Base-by-base conservation (phyloP, 2,113 vertebrate genomes). In the Setophaga petechia region DNA sequence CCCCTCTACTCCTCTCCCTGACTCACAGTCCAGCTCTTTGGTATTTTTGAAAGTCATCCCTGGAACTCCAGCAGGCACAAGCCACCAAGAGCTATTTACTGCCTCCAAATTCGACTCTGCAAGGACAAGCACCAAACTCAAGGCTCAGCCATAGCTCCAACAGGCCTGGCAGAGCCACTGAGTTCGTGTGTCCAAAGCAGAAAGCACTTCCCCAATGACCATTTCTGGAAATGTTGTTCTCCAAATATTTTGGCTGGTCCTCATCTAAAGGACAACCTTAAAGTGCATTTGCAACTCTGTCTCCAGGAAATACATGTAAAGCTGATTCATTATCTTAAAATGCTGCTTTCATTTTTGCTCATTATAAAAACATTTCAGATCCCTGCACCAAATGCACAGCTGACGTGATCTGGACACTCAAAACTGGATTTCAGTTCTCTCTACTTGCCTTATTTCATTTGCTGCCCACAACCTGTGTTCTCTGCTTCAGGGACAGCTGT, bases 321-420 rank as follows among this genome's bases (percentile, higher is more conserved):
- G 65, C 43, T 79, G 84, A 90, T 72, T 87, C 73, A 89, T 69
- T 76, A 88, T 67, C 76, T 93, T 87, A 73, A 96, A 96, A 84
- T 31, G 62, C 67, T 85, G 73, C 71, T 66, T 97, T 95, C 44
- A 33, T 91, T 96, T 89, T 39, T 87, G 88, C 57, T 95, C 80
- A 77, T 74, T 91, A 89, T 62, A 67, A 87, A 49, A 86, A 69
- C 68, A 41, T 90, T 95, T 91, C 61, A 81, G 71, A 85, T 71
- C 83, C 87, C 85, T n/a, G 25, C 11, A 52, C 69, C 23, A n/a
- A 91, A 94, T 4, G 24, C 11, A 5, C 20, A 68, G 54, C 44
- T 22, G 17, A 83, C 23, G 21, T 31, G 87, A 78, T 85, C 63
- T 4, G 59, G 74, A 77, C 93, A 84, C 47, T 74, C 54, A 55